Conservation (phyloP, 2,113 vertebrate genomes). For the Ciconia boyciana region DNA sequence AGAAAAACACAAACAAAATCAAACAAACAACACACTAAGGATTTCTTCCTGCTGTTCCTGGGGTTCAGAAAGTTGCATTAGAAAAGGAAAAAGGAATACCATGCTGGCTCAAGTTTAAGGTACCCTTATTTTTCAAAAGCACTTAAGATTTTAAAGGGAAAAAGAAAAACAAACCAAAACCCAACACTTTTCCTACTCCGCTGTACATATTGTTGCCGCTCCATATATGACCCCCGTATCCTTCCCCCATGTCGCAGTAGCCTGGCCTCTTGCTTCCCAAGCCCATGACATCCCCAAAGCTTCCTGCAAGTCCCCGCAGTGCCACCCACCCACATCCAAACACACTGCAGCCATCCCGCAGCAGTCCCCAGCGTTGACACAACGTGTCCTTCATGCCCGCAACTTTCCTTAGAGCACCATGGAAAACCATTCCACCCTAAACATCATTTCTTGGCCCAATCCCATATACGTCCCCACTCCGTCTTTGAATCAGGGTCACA, state of each 20-base stretch:
- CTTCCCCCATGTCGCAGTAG: rapidly evolving
- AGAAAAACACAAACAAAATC: background rate
- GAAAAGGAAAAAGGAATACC: background rate
- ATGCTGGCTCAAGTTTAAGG: background rate
- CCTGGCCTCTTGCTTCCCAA: background rate
- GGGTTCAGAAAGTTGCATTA: background rate
- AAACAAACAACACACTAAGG: background rate
- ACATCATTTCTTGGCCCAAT: background rate
- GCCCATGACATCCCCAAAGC: background rate
- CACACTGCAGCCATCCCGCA: background rate
- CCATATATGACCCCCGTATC: background rate
- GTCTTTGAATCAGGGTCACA: background rate
- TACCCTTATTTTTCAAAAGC: background rate
- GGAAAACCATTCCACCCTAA: background rate
- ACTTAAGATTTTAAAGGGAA: background rate
- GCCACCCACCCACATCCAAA: background rate
- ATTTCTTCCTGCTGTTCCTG: background rate
- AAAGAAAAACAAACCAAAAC: background rate
- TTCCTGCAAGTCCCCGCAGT: background rate
- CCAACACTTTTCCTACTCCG: background rate
- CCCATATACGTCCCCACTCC: rapidly evolving
- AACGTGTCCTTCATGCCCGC: background rate
- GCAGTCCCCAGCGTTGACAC: background rate
- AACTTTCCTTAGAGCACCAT: background rate
- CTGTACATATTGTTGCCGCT: background rate